A percentile compares a stretch with the other conserved stretches of the same genome.
Evolutionary conservation across 2,113 vertebrate species (phyloP).

Genomic region (Prunella himalayana): DNA sequence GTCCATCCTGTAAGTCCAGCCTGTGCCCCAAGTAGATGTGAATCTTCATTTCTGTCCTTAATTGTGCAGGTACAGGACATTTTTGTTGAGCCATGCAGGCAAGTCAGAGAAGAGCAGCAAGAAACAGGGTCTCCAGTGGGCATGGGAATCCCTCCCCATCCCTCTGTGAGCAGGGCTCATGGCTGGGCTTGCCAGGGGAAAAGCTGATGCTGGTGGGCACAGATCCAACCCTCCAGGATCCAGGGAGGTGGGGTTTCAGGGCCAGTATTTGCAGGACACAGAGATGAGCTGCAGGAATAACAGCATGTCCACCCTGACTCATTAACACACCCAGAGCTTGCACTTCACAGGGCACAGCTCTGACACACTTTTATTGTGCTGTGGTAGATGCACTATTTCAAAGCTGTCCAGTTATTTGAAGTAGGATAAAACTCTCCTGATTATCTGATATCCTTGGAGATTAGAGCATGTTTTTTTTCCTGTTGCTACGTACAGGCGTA

Average conservation of each 20-base stretch:
- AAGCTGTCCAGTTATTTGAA: not conserved
- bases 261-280: not conserved
- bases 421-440: not conserved
- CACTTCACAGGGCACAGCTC: not conserved
- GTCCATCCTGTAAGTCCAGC: not conserved
- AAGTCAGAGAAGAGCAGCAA: not conserved
- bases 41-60: not conserved
- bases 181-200: not conserved
- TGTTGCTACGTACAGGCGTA: not conserved
- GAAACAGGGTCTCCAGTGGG: accelerated
- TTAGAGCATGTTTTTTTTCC: not conserved
- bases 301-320: not conserved
- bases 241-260: not conserved
- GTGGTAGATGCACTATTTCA: not conserved
- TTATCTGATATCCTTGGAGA: not conserved
- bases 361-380: not conserved
- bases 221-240: not conserved
- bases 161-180: not conserved
- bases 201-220: not conserved
- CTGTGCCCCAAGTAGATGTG: accelerated
- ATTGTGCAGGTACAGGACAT: not conserved
- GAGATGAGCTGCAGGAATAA: not conserved
- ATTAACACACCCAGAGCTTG: not conserved
- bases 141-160: not conserved
- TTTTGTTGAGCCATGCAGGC: not conserved